Percentiles rank a stretch among this genome's conserved stretches.
Conservation (phyloP, 2,888 invertebrate species). For the Limnephilus marmoratus region DNA sequence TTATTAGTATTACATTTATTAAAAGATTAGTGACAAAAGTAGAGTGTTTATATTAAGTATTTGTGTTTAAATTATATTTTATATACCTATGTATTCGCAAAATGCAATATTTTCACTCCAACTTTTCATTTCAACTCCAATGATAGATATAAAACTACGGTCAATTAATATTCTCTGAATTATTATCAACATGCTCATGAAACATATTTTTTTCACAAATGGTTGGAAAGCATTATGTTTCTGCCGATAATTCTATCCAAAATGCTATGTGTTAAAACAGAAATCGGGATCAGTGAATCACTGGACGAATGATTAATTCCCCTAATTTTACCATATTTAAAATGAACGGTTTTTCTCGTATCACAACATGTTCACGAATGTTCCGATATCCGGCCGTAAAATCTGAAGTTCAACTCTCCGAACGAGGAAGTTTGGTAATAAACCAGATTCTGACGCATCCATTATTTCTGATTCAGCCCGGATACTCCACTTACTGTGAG, state of each 20-base stretch:
- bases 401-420: not conserved
- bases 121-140: not conserved
- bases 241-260: no score
- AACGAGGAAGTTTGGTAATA: not conserved
- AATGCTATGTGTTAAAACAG: not conserved
- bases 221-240: no score
- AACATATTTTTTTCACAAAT: no score
- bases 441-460: constrained; percentile 46
- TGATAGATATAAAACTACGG: no score
- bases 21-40: no score
- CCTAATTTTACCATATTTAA: not conserved
- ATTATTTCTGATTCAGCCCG: not conserved
- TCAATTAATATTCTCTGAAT: no score
- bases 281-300: no score
- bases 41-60: no score
- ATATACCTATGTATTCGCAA: not conserved
- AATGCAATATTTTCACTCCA: not conserved
- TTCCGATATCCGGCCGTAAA: not conserved
- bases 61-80: no score
- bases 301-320: not conserved
- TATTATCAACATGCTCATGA: no score
- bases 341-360: not conserved
- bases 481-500: not conserved
- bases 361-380: not conserved
- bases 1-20: no score